Base-by-base conservation (phyloP, 2,113 vertebrate species). In the Sinocyclocheilus anshuiensis region DNA sequence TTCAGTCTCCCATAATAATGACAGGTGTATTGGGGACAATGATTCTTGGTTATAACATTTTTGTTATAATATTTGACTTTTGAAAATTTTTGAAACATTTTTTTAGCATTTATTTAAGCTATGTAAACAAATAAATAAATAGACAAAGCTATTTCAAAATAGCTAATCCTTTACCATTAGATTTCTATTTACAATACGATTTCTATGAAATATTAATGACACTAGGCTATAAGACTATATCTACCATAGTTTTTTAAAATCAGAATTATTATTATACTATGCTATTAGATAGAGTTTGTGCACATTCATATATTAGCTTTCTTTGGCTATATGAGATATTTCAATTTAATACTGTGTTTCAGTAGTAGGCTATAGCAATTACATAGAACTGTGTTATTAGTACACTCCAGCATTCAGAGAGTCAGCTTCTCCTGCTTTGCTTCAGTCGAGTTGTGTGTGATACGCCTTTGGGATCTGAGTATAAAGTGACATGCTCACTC, bases 401-500 rank as follows among this genome's bases (percentile, higher is more conserved):
- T n/a, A 22, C 9, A 79, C 20, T 59, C 29, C 6, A 36, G 55
- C 8, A 57, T 1, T 7, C 53, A 61, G 20, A 61, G 4, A 61
- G 55, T 33, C 13, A 18, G 15, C 22, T 55, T 65, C 36, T 26
- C 3, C 3, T 59, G 15, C 24, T 13, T 67, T 69, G 61, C 80
- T 42, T 26, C 7, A 29, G 80, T 77, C 13, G 12, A 45, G 71
- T 24, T 61, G 76, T 61, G 42, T 69, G 42, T 69, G 63, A 82
- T 50, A 33, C 12, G 9, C 42, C 80, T 82, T 18, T 50, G 42
- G 57, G 36, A 59, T 39, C 53, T 12, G 10, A 39, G 78, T 67
- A 69, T 78, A 85, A 72, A 85, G 45, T 85, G 59, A 87, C 84
- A 57, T 1, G 22, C 57, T 74, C 33, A 67, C 72, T 82, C 88